Conservation (phyloP, 2,888 invertebrate species). For the Athalia circularis region DNA sequence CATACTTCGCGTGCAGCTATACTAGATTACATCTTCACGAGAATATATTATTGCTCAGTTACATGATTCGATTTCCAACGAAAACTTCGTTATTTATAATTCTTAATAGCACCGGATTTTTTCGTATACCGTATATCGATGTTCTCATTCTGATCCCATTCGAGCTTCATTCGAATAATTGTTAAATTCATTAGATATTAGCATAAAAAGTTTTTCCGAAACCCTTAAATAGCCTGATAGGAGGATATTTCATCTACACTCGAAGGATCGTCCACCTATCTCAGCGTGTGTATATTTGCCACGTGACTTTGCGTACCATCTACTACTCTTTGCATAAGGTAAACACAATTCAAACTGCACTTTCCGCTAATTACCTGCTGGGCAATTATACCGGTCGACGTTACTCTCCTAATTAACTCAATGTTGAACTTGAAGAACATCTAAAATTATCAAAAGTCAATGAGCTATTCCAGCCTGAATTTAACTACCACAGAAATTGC, state of each 20-base stretch:
- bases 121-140: not conserved
- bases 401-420: not conserved
- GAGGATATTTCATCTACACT: not conserved
- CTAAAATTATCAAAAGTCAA: not conserved
- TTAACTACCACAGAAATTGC: too few relatives aligned
- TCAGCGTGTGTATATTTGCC: not conserved
- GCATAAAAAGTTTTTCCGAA: too few relatives aligned
- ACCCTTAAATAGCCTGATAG: too few relatives aligned
- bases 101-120: not conserved
- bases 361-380: conserved; percentile 1
- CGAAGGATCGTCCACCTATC: conserved; percentile 5
- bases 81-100: too few relatives aligned
- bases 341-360: conserved; percentile 1
- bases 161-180: too few relatives aligned
- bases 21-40: too few relatives aligned
- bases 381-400: not conserved
- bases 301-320: too few relatives aligned
- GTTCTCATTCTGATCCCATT: not conserved
- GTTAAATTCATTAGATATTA: too few relatives aligned
- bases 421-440: not conserved
- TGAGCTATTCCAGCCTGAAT: not conserved
- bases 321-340: conserved; percentile 18
- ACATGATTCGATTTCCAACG: too few relatives aligned
- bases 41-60: too few relatives aligned
- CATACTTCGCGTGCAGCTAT: too few relatives aligned